Evolutionary conservation across 2,888 invertebrate species (phyloP), one percentile per base, ranked within the genome.

Genomic region (Amphipoea lucens): DNA sequence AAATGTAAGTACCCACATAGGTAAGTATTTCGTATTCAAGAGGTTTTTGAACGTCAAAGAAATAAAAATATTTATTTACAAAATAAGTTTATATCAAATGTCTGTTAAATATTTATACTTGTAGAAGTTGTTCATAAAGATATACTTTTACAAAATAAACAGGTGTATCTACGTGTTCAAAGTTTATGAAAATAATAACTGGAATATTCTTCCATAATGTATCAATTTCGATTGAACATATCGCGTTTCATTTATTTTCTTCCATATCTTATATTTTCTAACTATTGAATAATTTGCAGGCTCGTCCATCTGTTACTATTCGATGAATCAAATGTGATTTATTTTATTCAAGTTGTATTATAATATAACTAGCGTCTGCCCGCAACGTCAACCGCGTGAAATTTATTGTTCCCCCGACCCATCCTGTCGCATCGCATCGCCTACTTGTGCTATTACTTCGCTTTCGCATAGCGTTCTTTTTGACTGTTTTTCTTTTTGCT

Each of bases 211-310:
- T 51, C 51, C 20, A 36, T 17, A 2, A 36, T 7, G 17, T 36
- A 63, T 2, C 7, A n/a, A 45, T 45, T 36, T 65, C 9, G 1
- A 17, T 17, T 6, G 4, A 54, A 36, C 23, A 45, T 42, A 51
- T 48, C 29, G 12, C 69, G 17, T 36, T 72, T 66, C n/a, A 60
- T 73, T 79, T 60, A 79, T 60, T 42, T 73, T 60, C 29, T 66
- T 48, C 12, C 29, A 40, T 29, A 36, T 65, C 40, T 57, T 40
- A 71, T 14, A 48, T 48, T 48, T 48, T 48, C 48, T 48, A 48
- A 36, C 48, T 48, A 14, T 14, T n/a, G 12, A 66, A 72, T 40
- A 57, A 42, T 69, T 69, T 68, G 17, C 40, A 42, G 57, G 17
- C 42, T n/a, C 57, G 14, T 57, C 29, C 69, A 75, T 69, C 48